Conservation (phyloP, 2,797 vertebrate species). For the Sarcophilus harrisii region DNA sequence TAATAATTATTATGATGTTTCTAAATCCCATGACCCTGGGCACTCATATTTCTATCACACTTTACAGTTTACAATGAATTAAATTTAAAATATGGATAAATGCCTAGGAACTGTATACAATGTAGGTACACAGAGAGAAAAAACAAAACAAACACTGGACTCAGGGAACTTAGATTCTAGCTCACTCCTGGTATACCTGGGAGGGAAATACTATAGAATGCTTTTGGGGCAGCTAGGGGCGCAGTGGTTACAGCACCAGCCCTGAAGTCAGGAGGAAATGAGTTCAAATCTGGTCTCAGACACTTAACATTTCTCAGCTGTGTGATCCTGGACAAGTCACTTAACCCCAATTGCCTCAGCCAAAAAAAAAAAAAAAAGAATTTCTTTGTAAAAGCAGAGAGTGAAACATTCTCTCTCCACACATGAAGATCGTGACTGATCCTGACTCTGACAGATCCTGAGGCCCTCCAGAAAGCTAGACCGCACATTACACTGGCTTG, state of each 20-base stretch:
- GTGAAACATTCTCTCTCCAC: not conserved
- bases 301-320: too few relatives aligned
- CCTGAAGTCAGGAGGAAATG: too few relatives aligned
- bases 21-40: not conserved
- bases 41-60: not conserved
- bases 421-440: not conserved
- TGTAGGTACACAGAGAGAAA: not conserved
- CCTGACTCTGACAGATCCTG: too few relatives aligned
- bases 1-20: not conserved
- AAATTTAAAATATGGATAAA: not conserved
- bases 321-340: too few relatives aligned
- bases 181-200: not conserved
- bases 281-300: too few relatives aligned
- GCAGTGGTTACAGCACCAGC: too few relatives aligned
- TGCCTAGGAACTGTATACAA: not conserved
- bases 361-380: too few relatives aligned
- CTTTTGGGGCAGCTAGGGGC: too few relatives aligned
- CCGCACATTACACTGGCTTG: too few relatives aligned
- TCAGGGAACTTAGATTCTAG: not conserved
- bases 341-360: too few relatives aligned
- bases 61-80: not conserved
- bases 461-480: too few relatives aligned
- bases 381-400: not conserved
- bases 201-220: not conserved
- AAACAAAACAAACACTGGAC: not conserved